Conservation (phyloP, 1,140 invertebrate species). For the Harlomillsia oculata region DNA sequence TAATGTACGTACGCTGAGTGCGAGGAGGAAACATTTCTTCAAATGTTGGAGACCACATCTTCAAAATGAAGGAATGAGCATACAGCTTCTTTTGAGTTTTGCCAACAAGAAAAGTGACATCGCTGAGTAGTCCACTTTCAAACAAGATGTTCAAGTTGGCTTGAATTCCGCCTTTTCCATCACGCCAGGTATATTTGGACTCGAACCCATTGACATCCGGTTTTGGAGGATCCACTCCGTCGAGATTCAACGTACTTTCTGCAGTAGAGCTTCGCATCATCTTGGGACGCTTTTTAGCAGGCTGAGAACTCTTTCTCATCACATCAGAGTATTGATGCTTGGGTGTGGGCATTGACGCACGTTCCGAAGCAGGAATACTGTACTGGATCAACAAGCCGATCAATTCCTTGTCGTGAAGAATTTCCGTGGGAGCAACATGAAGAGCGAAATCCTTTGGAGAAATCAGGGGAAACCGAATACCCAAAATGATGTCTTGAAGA, state of each 20-base stretch:
- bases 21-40: constrained; percentile 73
- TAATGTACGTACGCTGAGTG: background rate
- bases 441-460: constrained; percentile 17
- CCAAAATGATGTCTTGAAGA: constrained; percentile 8
- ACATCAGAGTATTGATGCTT: constrained; percentile 16
- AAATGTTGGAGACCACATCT: constrained; percentile 72
- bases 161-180: constrained; percentile 12
- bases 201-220: constrained; percentile 1
- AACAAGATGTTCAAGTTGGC: constrained; percentile 17
- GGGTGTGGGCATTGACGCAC: background rate
- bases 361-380: constrained; percentile 18
- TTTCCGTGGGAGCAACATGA: constrained; percentile 20
- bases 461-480: constrained; percentile 18
- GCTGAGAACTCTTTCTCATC: constrained; percentile 12
- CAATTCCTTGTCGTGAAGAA: constrained; percentile 19
- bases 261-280: background rate
- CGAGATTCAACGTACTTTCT: constrained; percentile 10
- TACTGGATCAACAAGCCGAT: constrained; percentile 20
- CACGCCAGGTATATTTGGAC: constrained; percentile 11
- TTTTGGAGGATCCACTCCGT: constrained; percentile 14
- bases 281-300: constrained; percentile 16
- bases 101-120: constrained; percentile 16
- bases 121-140: constrained; percentile 13
- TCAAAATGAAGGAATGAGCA: constrained; percentile 73
- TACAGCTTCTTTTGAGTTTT: constrained; percentile 46